Percentiles rank a stretch among this genome's conserved stretches.
These are phyloP conservation scores for Cecidostiba fungosa DNA, from an alignment of 2,888 invertebrate genomes.

Conservation along the genomic window DNA sequence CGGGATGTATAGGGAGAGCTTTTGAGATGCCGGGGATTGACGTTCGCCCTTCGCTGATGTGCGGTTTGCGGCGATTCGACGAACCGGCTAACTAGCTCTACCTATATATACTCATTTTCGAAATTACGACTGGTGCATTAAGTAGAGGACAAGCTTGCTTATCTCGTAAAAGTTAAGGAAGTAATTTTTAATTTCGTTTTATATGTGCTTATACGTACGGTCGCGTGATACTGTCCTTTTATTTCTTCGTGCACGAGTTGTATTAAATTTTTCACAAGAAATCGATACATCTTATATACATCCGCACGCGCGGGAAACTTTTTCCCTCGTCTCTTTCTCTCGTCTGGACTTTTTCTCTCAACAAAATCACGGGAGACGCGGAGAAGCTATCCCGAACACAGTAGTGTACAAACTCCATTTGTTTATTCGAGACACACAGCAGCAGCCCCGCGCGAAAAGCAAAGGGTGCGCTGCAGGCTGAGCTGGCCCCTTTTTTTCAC, in stretches of 20 bases:
- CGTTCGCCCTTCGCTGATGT: conserved; percentile 21
- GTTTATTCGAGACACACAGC: conserved; percentile 39
- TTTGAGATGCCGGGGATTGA: conserved; percentile 37
- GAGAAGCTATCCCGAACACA: conserved; percentile 53
- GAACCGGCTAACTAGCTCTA: neutral
- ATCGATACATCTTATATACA: conserved; percentile 46
- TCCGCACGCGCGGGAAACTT: conserved; percentile 38
- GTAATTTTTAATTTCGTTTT: conserved; percentile 16
- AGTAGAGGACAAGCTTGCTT: too few relatives aligned
- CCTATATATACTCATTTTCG: too few relatives aligned
- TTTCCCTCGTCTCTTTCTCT: too few relatives aligned
- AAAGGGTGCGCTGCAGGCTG: neutral
- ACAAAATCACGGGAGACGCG: neutral
- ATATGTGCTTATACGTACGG: neutral
- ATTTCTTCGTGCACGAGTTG: conserved; percentile 21
- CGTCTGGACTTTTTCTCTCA: too few relatives aligned
- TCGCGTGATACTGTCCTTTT: conserved; percentile 21
- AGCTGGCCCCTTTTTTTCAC: neutral
- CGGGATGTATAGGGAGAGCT: neutral
- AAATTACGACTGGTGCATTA: too few relatives aligned
- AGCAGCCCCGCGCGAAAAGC: too few relatives aligned
- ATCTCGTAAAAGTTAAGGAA: too few relatives aligned
- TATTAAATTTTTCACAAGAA: conserved; percentile 53
- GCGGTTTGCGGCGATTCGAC: conserved; percentile 21
- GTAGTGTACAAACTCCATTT: conserved; percentile 50